phyloP scores from a whole-genome alignment of 2,797 vertebrate genomes.

The Hypotaenidia philippensis region DNA sequence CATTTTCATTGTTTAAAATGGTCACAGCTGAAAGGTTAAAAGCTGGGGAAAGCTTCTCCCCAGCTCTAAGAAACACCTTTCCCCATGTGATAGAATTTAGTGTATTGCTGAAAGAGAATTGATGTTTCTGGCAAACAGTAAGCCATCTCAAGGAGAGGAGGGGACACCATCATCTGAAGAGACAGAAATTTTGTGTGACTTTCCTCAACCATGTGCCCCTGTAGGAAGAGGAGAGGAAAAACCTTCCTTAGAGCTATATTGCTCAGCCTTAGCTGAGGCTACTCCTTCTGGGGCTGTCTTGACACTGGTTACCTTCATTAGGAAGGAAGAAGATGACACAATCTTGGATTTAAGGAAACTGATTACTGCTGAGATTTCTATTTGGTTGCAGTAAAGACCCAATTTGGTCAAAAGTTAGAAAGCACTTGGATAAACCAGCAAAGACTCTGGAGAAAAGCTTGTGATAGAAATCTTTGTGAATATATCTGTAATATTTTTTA shows the following conservation, averaged over 20 bases:
- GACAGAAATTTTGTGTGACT: not conserved
- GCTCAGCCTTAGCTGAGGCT: not conserved
- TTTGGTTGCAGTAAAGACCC: not conserved
- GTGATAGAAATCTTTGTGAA: not conserved
- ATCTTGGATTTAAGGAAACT: not conserved
- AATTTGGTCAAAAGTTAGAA: not conserved
- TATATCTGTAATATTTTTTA: not conserved
- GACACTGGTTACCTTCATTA: not conserved
- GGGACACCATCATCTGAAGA: not conserved
- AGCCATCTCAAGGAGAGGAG: not conserved
- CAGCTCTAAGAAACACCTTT: not conserved
- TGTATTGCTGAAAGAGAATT: not conserved
- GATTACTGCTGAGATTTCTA: not conserved
- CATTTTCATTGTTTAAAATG: constrained; percentile 8
- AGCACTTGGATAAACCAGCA: not conserved
- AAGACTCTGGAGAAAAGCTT: not conserved
- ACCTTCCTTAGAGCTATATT: not conserved
- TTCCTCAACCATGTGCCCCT: not conserved
- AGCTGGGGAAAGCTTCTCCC: not conserved
- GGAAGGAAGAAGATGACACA: not conserved
- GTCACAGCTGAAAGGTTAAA: constrained; percentile 28
- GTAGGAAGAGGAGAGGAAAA: not conserved
- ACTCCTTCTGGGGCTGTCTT: not conserved
- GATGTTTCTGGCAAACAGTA: constrained; percentile 33
- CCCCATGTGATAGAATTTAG: not conserved